Conservation (phyloP, 2,113 vertebrate genomes). For the Paramisgurnus dabryanus region DNA sequence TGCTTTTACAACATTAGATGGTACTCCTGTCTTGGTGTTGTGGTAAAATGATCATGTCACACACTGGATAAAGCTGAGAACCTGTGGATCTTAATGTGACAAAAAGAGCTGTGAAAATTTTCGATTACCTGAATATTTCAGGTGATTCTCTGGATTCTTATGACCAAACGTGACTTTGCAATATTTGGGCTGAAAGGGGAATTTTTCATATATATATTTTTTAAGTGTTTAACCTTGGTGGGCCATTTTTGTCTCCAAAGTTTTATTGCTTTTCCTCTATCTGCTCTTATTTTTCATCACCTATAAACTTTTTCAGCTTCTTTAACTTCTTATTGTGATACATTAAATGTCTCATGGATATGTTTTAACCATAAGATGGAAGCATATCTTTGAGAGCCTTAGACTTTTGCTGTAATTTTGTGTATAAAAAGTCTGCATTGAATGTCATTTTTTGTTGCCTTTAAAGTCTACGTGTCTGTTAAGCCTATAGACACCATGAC, state of each 20-base stretch:
- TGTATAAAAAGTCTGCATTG: neutral
- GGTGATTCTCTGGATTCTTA: neutral
- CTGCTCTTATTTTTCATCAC: neutral
- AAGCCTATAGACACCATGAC: neutral
- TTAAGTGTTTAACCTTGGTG: neutral
- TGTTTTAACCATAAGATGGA: conserved; percentile 60
- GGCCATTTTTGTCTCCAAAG: neutral
- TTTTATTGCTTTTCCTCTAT: neutral
- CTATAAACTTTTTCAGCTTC: neutral
- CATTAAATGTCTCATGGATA: conserved; percentile 2
- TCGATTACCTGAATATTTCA: conserved; percentile 4
- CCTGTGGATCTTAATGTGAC: neutral
- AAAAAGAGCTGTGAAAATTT: conserved; percentile 10
- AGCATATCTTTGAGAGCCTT: conserved; percentile 54
- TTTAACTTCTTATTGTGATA: neutral
- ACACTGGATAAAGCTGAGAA: neutral
- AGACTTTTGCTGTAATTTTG: neutral
- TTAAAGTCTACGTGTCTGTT: conserved; percentile 11
- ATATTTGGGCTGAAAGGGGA: neutral
- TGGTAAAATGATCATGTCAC: neutral
- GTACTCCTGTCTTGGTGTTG: neutral
- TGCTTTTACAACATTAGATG: neutral
- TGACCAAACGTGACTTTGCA: conserved; percentile 13
- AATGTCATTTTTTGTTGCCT: conserved; percentile 24
- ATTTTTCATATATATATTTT: neutral